Conservation (phyloP, 2,888 invertebrate species). For the Sinopyrophorus schimmeli region DNA sequence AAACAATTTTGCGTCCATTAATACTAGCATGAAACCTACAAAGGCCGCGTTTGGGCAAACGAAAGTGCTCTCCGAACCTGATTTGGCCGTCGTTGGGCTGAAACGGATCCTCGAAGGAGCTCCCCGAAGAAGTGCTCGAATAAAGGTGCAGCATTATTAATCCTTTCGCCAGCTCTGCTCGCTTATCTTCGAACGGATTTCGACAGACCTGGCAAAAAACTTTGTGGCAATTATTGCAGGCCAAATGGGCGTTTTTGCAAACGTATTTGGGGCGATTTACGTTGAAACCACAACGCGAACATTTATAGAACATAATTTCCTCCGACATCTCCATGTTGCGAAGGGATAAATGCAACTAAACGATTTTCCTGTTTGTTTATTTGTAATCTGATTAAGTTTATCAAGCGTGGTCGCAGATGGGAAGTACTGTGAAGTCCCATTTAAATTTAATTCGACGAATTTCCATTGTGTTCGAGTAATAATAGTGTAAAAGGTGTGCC, state of each 20-base stretch:
- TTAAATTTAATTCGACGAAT: too few species aligned
- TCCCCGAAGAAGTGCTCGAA: not conserved
- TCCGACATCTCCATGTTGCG: too few species aligned
- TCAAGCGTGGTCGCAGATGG: too few species aligned
- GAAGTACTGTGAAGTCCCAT: too few species aligned
- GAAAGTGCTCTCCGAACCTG: constrained; percentile 8
- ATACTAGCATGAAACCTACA: constrained; percentile 5
- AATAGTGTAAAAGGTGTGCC: too few species aligned
- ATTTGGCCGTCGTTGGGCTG: constrained; percentile 13
- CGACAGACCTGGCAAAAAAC: constrained; percentile 18
- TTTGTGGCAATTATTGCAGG: constrained; percentile 16
- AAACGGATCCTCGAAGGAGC: not conserved
- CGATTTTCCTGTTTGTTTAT: too few species aligned
- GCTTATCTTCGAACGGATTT: constrained; percentile 7
- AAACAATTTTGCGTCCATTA: not conserved
- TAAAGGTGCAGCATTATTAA: not conserved
- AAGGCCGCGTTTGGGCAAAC: constrained; percentile 10
- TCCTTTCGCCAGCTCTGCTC: constrained; percentile 1
- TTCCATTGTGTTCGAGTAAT: too few species aligned
- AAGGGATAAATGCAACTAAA: not conserved
- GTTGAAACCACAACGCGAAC: constrained; percentile 6
- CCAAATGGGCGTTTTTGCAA: constrained; percentile 11
- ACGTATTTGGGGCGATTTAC: constrained; percentile 11
- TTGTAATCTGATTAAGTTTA: too few species aligned
- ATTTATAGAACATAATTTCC: too few species aligned